Base-by-base conservation (phyloP, 2,113 vertebrate genomes). In the Hyaena hyaena region DNA sequence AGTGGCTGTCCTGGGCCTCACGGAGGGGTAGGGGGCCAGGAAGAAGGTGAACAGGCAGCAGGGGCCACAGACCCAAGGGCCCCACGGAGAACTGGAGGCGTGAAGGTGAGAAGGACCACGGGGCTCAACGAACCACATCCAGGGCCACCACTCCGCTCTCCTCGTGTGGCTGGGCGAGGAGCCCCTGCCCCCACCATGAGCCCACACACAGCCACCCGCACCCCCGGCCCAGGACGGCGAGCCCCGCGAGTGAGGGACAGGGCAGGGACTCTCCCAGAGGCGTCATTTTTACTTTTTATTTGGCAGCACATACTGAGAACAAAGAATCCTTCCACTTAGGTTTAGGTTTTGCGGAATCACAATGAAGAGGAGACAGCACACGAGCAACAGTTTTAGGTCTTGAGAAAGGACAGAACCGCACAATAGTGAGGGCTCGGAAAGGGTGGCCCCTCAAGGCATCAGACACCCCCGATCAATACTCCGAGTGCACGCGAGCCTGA, bases 271-370 rank as follows among this genome's bases (percentile, higher is more conserved):
- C 15, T 9, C 28, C 74, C 9, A 39, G 80, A 50, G 23, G 61
- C 28, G 63, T 33, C 61, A 1, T 8, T 24, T 48, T 4, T 11
- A 50, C 33, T 79, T 95, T 97, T 98, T 98, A 97, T 96, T 98
- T 16, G 89, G 69, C 58, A 76, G n/a, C 31, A 71, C 28, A 61
- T 45, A 83, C 33, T 4, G 73, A 90, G 69, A 85, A 19, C 48
- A 39, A 33, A 6, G 4, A 10, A n/a, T 5, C 48, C 45, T 80
- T 5, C 5, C n/a, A 23, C 33, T 9, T 4, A 71, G 58, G 88
- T 11, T 69, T 6, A 35, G 80, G 45, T 33, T 19, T 39, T 6
- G 74, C 69, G 71, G 19, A 88, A 21, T 28, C 12, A 21, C 2
- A 26, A 21, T 2, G 76, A 35, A n/a, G 77, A 88, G 14, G 45